A percentile compares a stretch with the other conserved stretches of the same genome.
Evolutionary conservation across 2,888 invertebrate genomes (phyloP).

Genomic region (Odontocolon sp.): DNA sequence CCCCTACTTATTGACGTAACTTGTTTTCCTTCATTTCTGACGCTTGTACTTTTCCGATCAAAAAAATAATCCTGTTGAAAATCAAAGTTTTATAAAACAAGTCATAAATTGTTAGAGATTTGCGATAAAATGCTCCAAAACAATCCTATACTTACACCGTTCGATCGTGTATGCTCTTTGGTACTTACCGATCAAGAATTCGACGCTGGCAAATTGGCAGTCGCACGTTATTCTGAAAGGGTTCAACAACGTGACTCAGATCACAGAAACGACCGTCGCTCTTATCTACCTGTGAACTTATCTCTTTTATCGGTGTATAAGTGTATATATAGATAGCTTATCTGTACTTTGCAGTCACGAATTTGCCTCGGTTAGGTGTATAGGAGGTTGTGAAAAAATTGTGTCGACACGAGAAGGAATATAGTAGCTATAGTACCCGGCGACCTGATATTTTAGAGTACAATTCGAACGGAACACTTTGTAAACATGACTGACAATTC

Average conservation of each 20-base stretch:
- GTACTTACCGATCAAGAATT: background rate
- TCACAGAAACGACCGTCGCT: background rate
- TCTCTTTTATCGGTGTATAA: constrained; percentile 37
- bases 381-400: constrained; percentile 10
- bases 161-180: too few relatives aligned
- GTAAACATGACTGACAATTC: constrained; percentile 60
- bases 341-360: constrained; percentile 41
- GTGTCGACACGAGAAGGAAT: background rate
- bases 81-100: too few relatives aligned
- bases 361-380: background rate
- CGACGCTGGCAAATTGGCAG: background rate
- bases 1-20: too few relatives aligned
- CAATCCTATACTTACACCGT: too few relatives aligned
- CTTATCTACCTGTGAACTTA: constrained; percentile 56
- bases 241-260: background rate
- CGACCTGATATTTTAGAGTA: background rate
- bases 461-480: background rate
- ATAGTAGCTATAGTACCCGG: background rate
- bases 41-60: too few relatives aligned
- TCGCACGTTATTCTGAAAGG: background rate
- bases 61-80: too few relatives aligned
- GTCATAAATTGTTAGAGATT: too few relatives aligned
- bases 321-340: constrained; percentile 61
- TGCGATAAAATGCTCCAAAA: too few relatives aligned
- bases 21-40: too few relatives aligned